These are phyloP conservation scores for Paraescarpia echinospica DNA, from an alignment of 1,140 invertebrate species.

Conservation along the genomic window DNA sequence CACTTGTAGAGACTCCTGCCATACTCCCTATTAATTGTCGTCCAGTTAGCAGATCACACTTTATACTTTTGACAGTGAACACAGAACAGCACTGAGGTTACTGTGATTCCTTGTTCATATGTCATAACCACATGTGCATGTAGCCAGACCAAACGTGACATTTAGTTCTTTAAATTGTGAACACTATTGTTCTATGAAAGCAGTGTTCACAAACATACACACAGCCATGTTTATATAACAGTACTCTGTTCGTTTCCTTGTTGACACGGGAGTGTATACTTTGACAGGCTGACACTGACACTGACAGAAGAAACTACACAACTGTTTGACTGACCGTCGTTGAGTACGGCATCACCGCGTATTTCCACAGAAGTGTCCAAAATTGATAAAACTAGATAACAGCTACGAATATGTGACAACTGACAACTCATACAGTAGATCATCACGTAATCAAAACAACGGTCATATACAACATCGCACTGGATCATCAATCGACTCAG, in stretches of 20 bases:
- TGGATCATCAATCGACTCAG: neutral
- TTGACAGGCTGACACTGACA: no score
- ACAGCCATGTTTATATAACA: no score
- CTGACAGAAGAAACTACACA: no score
- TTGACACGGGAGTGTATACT: no score
- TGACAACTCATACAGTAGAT: neutral
- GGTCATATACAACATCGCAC: neutral
- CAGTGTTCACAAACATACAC: neutral
- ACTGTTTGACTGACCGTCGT: no score
- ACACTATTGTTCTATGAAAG: neutral
- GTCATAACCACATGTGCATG: neutral
- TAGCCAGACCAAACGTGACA: neutral
- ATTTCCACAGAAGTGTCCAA: no score
- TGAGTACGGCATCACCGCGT: no score
- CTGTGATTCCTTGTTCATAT: neutral
- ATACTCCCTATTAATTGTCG: neutral
- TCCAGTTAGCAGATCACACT: neutral
- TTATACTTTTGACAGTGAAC: neutral
- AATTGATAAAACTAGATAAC: neutral
- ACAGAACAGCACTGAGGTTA: neutral
- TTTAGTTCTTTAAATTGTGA: neutral
- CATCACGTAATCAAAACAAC: neutral
- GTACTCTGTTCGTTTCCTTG: no score
- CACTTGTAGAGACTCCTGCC: no score
- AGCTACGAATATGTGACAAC: neutral